Evolutionary conservation across 2,888 invertebrate genomes (phyloP).

Genomic region (Hirtodrosophila trivittata): DNA sequence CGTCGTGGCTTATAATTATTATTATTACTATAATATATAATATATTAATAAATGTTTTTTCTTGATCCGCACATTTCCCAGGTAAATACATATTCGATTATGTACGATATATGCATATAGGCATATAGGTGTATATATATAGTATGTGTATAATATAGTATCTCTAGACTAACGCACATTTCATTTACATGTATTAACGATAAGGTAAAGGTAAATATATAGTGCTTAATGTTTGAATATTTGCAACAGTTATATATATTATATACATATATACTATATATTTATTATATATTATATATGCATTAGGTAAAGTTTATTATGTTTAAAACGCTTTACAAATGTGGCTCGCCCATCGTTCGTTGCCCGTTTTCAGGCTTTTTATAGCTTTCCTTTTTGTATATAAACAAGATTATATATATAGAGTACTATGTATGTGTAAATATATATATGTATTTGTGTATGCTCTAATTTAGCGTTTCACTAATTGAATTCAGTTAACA

Average conservation of each 20-base stretch:
- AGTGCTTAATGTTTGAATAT: slow-evolving; percentile 42
- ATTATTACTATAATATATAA: slow-evolving; percentile 12
- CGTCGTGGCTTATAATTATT: slow-evolving; percentile 61
- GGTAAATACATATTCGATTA: slow-evolving; percentile 51
- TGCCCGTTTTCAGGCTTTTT: slow-evolving; percentile 45
- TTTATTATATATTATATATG: slow-evolving; percentile 4
- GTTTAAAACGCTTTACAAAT: slow-evolving; percentile 70
- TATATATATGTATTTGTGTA: slow-evolving; percentile 34
- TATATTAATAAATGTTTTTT: slow-evolving; percentile 51
- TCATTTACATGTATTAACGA: slow-evolving; percentile 49
- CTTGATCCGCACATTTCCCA: slow-evolving; percentile 70
- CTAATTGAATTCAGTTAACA: slow-evolving; percentile 73
- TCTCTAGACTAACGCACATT: slow-evolving; percentile 52
- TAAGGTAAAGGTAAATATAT: slow-evolving; percentile 33
- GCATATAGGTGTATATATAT: too few relatives aligned
- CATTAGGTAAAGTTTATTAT: slow-evolving; percentile 29
- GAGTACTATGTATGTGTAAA: slow-evolving; percentile 22
- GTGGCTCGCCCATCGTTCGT: slow-evolving; percentile 58
- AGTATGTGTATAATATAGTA: too few relatives aligned
- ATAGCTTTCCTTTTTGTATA: slow-evolving; percentile 20
- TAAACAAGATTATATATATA: slow-evolving; percentile 31
- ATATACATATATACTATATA: slow-evolving; percentile 24
- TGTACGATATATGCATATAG: slow-evolving; percentile 16
- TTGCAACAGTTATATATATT: slow-evolving; percentile 56
- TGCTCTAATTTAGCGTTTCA: slow-evolving; percentile 59